phyloP scores from a whole-genome alignment of 2,113 vertebrate species.

The Parus major region DNA sequence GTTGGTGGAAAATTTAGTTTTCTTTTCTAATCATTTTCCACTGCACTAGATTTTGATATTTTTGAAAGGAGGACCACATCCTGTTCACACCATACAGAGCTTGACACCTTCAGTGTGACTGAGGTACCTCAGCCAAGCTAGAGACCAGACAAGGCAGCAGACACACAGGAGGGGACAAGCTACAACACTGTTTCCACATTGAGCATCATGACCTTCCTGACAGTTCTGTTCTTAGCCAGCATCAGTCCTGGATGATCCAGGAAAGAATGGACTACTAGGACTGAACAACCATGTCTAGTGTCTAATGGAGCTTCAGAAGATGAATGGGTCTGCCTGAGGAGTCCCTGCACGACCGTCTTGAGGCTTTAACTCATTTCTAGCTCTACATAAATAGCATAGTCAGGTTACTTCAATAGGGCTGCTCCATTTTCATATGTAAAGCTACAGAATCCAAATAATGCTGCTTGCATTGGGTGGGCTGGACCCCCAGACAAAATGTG shows the following conservation, averaged over 20 bases:
- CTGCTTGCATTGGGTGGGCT: background rate
- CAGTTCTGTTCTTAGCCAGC: background rate
- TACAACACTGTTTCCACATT: background rate
- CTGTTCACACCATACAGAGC: background rate
- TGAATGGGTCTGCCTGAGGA: background rate
- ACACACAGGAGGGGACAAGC: background rate
- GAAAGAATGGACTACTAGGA: background rate
- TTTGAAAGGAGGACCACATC: background rate
- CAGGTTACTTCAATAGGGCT: background rate
- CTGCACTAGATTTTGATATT: background rate
- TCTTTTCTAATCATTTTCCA: background rate
- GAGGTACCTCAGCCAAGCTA: background rate
- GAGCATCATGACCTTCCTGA: background rate
- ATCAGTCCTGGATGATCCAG: background rate
- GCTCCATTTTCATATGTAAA: background rate
- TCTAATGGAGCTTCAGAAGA: background rate
- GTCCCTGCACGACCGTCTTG: background rate
- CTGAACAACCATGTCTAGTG: background rate
- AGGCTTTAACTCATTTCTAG: background rate
- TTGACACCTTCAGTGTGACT: background rate
- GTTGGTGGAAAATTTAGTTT: background rate
- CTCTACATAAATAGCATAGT: background rate
- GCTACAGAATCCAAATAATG: background rate
- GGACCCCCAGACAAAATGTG: background rate
- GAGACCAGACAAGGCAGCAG: background rate